A percentile compares a stretch with the other conserved stretches of the same genome.
These are phyloP conservation scores for Entomobrya proxima DNA, from an alignment of 2,888 invertebrate species.

Conservation along the genomic window DNA sequence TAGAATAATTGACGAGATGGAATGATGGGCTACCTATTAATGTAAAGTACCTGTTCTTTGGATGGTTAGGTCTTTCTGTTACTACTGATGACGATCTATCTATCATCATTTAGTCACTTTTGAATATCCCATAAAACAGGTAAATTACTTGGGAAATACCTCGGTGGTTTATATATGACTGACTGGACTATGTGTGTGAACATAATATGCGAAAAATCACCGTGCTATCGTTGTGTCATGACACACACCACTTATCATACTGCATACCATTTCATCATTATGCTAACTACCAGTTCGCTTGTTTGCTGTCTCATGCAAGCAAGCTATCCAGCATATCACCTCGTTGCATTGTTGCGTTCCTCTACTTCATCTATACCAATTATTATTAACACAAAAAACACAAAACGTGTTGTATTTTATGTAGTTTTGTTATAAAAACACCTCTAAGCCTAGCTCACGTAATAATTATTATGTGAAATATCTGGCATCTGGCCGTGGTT, in stretches of 20 bases:
- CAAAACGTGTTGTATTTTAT: slow-evolving; percentile 1
- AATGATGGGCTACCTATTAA: slow-evolving; percentile 5
- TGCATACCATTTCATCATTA: slow-evolving; percentile 33
- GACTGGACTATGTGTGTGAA: neutral
- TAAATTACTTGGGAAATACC: slow-evolving; percentile 49
- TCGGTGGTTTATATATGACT: neutral
- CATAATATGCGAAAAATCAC: neutral
- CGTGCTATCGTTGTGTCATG: slow-evolving; percentile 23
- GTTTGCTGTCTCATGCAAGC: neutral
- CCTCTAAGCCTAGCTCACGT: too few species aligned
- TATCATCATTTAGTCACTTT: slow-evolving; percentile 6
- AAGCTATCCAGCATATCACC: slow-evolving; percentile 37
- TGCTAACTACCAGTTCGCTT: slow-evolving; percentile 23
- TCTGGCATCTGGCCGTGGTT: neutral
- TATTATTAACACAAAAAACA: slow-evolving; percentile 10
- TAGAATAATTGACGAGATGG: neutral
- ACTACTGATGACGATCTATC: slow-evolving; percentile 1
- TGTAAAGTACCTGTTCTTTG: slow-evolving; percentile 31
- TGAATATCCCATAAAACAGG: slow-evolving; percentile 24
- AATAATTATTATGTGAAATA: too few species aligned
- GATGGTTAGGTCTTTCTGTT: neutral
- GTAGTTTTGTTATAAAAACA: neutral
- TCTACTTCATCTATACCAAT: neutral
- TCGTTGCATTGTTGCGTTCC: neutral
- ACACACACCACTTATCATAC: slow-evolving; percentile 24